Base-by-base conservation (phyloP, 2,113 vertebrate genomes). In the Rutilus rutilus region DNA sequence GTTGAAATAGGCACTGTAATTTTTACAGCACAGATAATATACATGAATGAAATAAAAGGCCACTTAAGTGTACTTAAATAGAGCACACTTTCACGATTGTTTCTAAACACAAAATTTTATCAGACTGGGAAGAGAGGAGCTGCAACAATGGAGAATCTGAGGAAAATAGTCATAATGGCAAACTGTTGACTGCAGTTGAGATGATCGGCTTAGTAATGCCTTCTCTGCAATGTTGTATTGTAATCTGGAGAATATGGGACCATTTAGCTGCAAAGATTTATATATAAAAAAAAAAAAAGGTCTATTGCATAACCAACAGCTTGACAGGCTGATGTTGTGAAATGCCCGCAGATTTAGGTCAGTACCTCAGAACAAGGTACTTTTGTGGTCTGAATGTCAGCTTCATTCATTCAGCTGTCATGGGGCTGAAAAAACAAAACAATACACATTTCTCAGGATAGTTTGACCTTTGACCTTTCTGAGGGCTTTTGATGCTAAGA, bases 301-400 rank as follows among this genome's bases (percentile, higher is more conserved):
- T 60, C 33, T 39, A 60, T 78, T 78, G 54, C 77, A 9, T 60
- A 78, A 78, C 6, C 21, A 9, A 42, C 77, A 39, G 6, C 33
- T 42, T 78, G 33, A 17, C 54, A 0, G 77, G 36, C 33, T 60
- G 54, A 12, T 78, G 76, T 78, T 39, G 76, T n/a, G 77, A 39
- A 60, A 78, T 60, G 33, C 36, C 11, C 21, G 0, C 0, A 60
- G 77, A 60, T 59, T 60, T 78, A 78, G 52, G 54, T 60, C 77
- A 78, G 21, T 39, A 60, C 54, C 33, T 78, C 54, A 39, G 10
- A 78, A 78, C 30, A 78, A 59, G 52, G 33, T 27, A 54, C 74
- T 30, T 42, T 42, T 71, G 67, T 71, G 67, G 67, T 71, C 21
- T 23, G 36, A 39, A 39, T 71, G 67, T 12, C 5, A 9, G 65